These are phyloP conservation scores for Nestor notabilis DNA, from an alignment of 2,113 vertebrate genomes.

Conservation along the genomic window DNA sequence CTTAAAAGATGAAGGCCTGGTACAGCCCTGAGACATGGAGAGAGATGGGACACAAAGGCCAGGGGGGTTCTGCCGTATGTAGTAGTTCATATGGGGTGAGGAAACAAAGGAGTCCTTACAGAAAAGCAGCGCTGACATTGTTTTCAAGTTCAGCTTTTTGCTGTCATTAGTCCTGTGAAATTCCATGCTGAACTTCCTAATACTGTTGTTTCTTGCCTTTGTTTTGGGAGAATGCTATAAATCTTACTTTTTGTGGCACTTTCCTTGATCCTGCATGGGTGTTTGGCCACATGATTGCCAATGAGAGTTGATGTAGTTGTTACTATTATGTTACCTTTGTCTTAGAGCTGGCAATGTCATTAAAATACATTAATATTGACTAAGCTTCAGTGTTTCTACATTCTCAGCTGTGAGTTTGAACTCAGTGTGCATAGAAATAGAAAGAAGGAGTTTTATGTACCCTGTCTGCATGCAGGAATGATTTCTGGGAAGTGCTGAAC, in stretches of 20 bases:
- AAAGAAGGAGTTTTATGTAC: not conserved
- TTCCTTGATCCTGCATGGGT: not conserved
- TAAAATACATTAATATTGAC: not conserved
- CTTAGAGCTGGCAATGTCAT: not conserved
- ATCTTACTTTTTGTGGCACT: not conserved
- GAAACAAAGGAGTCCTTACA: not conserved
- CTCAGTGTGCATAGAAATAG: not conserved
- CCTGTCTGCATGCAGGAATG: not conserved
- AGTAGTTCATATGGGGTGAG: not conserved
- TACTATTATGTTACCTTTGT: not conserved
- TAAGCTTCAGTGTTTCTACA: not conserved
- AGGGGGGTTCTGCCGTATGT: not conserved
- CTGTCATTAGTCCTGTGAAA: not conserved
- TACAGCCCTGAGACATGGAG: not conserved
- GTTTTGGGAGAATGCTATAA: not conserved
- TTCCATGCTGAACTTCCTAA: not conserved
- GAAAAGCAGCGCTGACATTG: not conserved
- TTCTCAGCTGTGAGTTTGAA: not conserved
- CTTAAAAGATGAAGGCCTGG: not conserved
- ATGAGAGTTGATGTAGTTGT: not conserved
- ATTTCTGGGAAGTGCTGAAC: not conserved
- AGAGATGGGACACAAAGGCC: not conserved
- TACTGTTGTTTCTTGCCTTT: not conserved
- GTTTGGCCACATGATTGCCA: not conserved
- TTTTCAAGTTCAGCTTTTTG: not conserved